Base-by-base conservation (phyloP, 2,888 invertebrate species). In the Polydrusus pterygomalis region DNA sequence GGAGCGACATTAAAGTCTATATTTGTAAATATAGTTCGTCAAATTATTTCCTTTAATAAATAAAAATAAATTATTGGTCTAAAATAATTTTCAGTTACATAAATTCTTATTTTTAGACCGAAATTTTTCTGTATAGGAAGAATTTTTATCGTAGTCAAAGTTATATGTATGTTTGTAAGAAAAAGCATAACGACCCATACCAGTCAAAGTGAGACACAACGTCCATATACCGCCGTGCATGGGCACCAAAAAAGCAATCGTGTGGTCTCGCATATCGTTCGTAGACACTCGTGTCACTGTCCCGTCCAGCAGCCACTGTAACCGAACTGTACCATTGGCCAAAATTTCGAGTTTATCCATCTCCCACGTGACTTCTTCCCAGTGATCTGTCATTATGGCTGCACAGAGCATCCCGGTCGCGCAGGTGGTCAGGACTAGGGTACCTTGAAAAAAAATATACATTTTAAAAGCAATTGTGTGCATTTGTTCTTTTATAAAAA, bases 221-320 rank as follows among this genome's bases (percentile, higher is more conserved):
- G 94, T 96, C 97, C 95, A 97, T 83, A 95, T 97, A 43, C 95
- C 97, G n/a, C 95, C 96, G 82, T 94, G 94, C 93, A 95, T 95
- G 11, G 95, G 96, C 34, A 96, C 94, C 74, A 96, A 88, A 87
- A 96, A 95, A 43, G 93, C 92, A 15, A 85, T 77, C 10, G 83
- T 80, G 45, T 77, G 82, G 76, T 83, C 83, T 77, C 79, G 80
- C 63, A 80, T 78, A 75, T 86, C 85, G 82, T 82, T 82, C 58
- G 85, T 86, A 13, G 86, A 82, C 9, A 92, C 85, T 89, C 92
- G 91, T 20, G 92, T 94, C 20, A 95, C 95, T 80, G 92, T 92
- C 13, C 93, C 93, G 79, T 95, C 93, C 75, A 95, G 89, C 80
- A 94, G 90, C 95, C 95, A 95, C 81, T 93, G 91, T 79, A 94